phyloP scores from a whole-genome alignment of 1,140 invertebrate species.

The Micrasema longulum region DNA sequence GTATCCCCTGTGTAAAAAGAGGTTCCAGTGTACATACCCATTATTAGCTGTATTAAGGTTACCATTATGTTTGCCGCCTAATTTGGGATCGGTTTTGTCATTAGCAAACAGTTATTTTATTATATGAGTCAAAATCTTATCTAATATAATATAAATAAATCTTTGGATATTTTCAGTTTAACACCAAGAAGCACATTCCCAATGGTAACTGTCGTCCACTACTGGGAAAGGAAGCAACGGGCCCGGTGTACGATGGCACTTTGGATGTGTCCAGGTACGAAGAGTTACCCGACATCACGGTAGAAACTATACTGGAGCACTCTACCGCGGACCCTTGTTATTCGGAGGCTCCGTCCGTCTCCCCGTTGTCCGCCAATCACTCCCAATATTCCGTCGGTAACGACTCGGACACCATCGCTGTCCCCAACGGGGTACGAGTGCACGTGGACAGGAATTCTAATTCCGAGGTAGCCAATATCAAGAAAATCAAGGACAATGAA shows the following conservation, averaged over 20 bases:
- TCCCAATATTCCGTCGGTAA: conserved; percentile 1
- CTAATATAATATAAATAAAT: no score
- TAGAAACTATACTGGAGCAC: conserved; percentile 59
- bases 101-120: no score
- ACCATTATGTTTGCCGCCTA: no score
- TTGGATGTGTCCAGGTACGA: conserved; percentile 64
- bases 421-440: conserved; percentile 27
- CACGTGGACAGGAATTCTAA: conserved; percentile 52
- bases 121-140: no score
- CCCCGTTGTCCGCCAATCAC: not conserved
- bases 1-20: no score
- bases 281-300: conserved; percentile 57
- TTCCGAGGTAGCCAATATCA: conserved; percentile 49
- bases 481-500: conserved; percentile 45
- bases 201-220: conserved; percentile 58
- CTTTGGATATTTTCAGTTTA: conserved; percentile 47
- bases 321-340: conserved; percentile 26
- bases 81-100: no score
- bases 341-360: not conserved
- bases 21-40: no score
- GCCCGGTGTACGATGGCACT: conserved; percentile 53
- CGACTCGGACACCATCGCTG: conserved; percentile 9
- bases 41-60: no score
- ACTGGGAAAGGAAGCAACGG: conserved; percentile 46
- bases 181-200: conserved; percentile 56